A percentile compares a stretch with the other conserved stretches of the same genome.
phyloP scores from a whole-genome alignment of 2,113 vertebrate genomes.

The Panthera leo region DNA sequence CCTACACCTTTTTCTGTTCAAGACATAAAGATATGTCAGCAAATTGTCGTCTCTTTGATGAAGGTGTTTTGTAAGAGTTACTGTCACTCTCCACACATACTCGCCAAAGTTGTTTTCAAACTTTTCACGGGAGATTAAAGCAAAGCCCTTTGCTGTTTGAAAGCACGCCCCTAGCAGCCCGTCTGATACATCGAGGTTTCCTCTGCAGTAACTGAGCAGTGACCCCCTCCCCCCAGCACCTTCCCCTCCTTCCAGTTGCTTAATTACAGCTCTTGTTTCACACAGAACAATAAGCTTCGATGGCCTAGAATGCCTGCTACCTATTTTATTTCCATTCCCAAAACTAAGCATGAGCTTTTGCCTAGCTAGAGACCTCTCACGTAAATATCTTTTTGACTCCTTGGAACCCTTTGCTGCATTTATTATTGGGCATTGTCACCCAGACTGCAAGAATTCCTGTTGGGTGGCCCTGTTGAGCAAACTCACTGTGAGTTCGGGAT shows the following conservation, averaged over 20 bases:
- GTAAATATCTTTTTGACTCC: neutral
- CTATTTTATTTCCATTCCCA: neutral
- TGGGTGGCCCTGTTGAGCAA: neutral
- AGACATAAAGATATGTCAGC: neutral
- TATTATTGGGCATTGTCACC: no score
- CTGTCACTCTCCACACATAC: neutral
- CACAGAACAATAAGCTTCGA: neutral
- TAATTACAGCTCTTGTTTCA: neutral
- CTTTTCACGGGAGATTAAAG: neutral
- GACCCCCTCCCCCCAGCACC: no score
- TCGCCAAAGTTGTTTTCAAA: neutral
- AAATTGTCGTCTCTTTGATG: neutral
- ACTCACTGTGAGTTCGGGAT: neutral
- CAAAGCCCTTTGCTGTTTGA: neutral
- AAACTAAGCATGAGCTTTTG: neutral
- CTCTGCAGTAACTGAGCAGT: neutral
- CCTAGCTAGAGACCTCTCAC: neutral
- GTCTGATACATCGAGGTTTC: neutral
- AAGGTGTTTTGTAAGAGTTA: neutral
- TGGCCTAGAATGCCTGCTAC: accelerated
- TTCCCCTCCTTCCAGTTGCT: accelerated
- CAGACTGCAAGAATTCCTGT: neutral
- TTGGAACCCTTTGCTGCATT: accelerated
- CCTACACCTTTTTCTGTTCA: neutral
- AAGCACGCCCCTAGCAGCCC: neutral